Conservation (phyloP, 2,113 vertebrate species). For the Eudorcas thomsonii region DNA sequence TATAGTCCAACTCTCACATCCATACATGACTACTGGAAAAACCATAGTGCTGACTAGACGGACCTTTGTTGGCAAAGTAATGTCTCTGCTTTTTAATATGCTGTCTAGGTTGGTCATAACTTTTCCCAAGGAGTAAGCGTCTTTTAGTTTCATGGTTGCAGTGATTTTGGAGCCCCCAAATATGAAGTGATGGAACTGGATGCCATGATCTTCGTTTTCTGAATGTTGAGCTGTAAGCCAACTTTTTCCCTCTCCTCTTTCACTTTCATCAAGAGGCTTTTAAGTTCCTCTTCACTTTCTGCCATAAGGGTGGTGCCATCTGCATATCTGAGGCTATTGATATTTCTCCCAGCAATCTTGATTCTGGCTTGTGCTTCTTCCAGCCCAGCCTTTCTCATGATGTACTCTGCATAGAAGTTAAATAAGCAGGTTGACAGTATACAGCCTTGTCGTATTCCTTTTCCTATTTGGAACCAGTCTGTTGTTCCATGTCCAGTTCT, state of each 20-base stretch:
- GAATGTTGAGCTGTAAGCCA: neutral
- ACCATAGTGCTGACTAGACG: neutral
- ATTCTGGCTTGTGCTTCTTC: neutral
- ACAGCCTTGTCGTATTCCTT: neutral
- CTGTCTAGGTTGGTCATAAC: neutral
- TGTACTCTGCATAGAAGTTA: neutral
- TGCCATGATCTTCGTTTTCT: neutral
- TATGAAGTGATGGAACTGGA: neutral
- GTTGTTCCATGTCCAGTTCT: neutral
- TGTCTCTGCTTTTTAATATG: neutral
- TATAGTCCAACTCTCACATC: neutral
- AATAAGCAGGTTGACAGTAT: neutral
- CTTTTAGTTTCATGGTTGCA: neutral
- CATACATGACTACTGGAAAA: neutral
- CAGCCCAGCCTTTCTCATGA: neutral
- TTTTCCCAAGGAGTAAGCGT: neutral
- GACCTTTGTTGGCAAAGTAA: neutral
- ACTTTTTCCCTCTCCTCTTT: neutral
- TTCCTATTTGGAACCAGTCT: neutral
- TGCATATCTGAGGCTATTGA: neutral
- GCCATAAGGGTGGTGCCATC: neutral
- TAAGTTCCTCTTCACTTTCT: neutral
- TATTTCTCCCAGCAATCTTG: neutral
- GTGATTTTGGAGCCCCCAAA: neutral
- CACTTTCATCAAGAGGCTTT: neutral